Evolutionary conservation across 2,797 vertebrate species (phyloP).

Genomic region (Argyrosomus regius): DNA sequence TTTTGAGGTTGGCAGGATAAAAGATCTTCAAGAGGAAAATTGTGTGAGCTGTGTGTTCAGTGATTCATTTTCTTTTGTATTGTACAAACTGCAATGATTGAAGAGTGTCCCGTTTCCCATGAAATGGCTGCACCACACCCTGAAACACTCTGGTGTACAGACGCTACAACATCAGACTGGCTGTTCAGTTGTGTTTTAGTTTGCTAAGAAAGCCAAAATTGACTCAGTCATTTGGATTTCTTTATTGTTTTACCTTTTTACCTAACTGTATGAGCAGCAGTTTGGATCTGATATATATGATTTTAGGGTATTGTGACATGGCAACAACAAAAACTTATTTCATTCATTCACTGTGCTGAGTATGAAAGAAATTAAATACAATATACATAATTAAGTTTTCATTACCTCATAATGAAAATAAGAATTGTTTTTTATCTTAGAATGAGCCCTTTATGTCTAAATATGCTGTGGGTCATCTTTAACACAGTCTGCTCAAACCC

Average conservation of each 20-base stretch:
- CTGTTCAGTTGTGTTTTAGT: background rate
- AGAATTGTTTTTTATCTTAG: no score
- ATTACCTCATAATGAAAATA: no score
- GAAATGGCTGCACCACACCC: background rate
- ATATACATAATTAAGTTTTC: no score
- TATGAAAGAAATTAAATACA: no score
- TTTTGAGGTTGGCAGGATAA: slow-evolving; percentile 4
- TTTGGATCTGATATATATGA: background rate
- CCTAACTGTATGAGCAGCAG: background rate
- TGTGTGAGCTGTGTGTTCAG: background rate
- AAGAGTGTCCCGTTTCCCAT: background rate
- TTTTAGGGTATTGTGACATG: background rate
- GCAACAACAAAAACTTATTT: background rate
- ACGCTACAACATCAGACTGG: background rate
- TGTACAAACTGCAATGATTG: background rate
- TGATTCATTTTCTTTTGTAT: background rate
- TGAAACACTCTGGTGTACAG: background rate
- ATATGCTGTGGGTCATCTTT: no score
- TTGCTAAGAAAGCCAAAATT: background rate
- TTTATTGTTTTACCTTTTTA: background rate
- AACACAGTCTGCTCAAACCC: no score
- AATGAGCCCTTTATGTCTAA: no score
- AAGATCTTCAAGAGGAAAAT: background rate
- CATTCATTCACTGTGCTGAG: background rate
- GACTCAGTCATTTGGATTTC: background rate